Evolutionary conservation across 2,797 vertebrate species (phyloP).

Genomic region (Tiaroga cobitis): DNA sequence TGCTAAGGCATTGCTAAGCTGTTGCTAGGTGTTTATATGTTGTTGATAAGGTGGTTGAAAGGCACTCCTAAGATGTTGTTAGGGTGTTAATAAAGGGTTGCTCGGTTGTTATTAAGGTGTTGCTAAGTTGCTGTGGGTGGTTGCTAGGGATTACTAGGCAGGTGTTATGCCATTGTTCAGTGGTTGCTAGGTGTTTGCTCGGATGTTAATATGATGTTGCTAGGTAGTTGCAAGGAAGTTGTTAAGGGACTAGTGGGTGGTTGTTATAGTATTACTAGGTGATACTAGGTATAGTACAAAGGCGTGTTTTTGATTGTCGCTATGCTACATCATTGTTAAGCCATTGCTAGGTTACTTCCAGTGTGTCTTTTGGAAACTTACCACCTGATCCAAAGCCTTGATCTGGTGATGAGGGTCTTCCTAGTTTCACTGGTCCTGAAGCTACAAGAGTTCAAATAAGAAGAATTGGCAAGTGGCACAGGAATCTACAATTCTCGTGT

Average conservation of each 20-base stretch:
- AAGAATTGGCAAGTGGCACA: conserved; percentile 33
- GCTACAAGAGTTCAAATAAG: conserved; percentile 75
- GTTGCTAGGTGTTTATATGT: background rate
- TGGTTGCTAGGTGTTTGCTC: background rate
- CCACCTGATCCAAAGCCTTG: conserved; percentile 80
- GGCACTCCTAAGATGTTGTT: background rate
- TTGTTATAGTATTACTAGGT: background rate
- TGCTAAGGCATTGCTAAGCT: background rate
- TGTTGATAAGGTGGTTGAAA: background rate
- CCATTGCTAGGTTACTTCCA: background rate
- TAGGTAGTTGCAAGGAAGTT: background rate
- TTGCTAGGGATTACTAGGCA: background rate
- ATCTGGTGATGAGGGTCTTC: conserved; percentile 76
- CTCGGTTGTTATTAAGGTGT: background rate
- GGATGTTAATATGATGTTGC: background rate
- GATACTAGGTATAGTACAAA: background rate
- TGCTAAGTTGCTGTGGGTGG: background rate
- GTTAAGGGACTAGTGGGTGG: background rate
- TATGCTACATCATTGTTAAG: background rate
- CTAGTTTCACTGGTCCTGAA: conserved; percentile 83
- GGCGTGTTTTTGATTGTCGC: background rate
- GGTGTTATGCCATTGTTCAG: background rate
- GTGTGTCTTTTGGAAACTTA: conserved; percentile 64
- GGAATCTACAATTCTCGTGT: background rate
- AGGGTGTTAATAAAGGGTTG: background rate